A percentile compares a stretch with the other conserved stretches of the same genome.
These are phyloP conservation scores for Fukomys damarensis DNA, from an alignment of 2,113 vertebrate species.

Conservation along the genomic window DNA sequence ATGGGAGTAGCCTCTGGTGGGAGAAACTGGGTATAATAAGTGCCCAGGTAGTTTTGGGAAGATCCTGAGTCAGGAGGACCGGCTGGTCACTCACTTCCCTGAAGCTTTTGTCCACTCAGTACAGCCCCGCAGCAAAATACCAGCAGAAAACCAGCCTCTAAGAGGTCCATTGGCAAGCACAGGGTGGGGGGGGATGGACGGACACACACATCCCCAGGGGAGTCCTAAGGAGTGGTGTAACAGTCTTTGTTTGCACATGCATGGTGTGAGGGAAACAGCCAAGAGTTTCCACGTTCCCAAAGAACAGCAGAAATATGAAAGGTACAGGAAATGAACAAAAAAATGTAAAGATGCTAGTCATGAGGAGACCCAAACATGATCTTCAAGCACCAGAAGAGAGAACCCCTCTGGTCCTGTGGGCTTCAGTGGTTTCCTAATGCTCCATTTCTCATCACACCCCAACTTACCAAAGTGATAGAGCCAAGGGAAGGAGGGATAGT, in stretches of 20 bases:
- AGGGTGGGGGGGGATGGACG: too few relatives aligned
- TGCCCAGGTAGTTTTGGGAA: background rate
- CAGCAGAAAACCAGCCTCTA: fast-evolving
- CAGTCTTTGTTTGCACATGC: fast-evolving
- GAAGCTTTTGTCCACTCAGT: too few relatives aligned
- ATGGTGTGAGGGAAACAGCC: background rate
- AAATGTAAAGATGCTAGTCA: background rate
- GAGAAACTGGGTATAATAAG: background rate
- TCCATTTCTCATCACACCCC: background rate
- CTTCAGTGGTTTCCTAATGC: background rate
- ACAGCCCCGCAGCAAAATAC: background rate
- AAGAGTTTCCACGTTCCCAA: background rate
- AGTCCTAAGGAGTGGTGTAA: too few relatives aligned
- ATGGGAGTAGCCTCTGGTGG: background rate
- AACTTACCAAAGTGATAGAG: background rate
- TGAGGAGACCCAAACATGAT: background rate
- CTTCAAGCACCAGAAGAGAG: background rate
- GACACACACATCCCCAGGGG: background rate
- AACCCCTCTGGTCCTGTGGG: background rate
- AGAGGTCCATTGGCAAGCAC: background rate
- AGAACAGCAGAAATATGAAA: background rate
- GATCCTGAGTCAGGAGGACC: background rate
- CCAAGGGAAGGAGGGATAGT: background rate
- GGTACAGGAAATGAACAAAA: background rate
- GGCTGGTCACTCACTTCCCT: background rate